These are phyloP conservation scores for Leptoclinus maculatus DNA, from an alignment of 2,797 vertebrate genomes.

Conservation along the genomic window DNA sequence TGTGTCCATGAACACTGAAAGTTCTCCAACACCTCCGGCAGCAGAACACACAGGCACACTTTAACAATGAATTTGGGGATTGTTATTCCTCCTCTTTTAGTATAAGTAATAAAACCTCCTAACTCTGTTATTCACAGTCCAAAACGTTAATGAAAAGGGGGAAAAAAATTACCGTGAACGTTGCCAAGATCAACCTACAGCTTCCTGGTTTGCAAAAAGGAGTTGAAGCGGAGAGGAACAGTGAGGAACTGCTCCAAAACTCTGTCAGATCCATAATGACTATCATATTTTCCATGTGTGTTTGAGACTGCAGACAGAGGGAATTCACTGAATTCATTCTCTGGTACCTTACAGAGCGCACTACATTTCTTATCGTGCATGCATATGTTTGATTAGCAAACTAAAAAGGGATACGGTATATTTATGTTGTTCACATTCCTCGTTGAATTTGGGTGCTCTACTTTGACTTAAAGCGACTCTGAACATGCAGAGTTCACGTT, in stretches of 20 bases:
- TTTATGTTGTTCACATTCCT: constrained; percentile 39
- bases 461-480: neutral
- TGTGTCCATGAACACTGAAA: constrained; percentile 26
- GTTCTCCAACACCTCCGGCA: constrained; percentile 61
- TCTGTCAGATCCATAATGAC: constrained; percentile 87
- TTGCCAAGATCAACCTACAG: constrained; percentile 93
- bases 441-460: neutral
- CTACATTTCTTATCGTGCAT: constrained; percentile 23
- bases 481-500: constrained; percentile 12
- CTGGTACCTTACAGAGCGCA: constrained; percentile 41
- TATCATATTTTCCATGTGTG: constrained; percentile 86
- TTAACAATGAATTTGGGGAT: constrained; percentile 90
- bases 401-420: neutral
- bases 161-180: constrained; percentile 76
- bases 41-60: constrained; percentile 68
- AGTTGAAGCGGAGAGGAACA: constrained; percentile 82
- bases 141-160: constrained; percentile 89
- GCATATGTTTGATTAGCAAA: constrained; percentile 27
- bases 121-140: constrained; percentile 86
- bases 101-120: constrained; percentile 85
- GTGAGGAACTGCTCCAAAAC: constrained; percentile 73
- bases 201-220: constrained; percentile 90
- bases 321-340: constrained; percentile 54
- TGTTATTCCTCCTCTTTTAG: constrained; percentile 82
- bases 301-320: constrained; percentile 53